Base-by-base conservation (phyloP, 2,113 vertebrate genomes). In the Nannospalax galili region DNA sequence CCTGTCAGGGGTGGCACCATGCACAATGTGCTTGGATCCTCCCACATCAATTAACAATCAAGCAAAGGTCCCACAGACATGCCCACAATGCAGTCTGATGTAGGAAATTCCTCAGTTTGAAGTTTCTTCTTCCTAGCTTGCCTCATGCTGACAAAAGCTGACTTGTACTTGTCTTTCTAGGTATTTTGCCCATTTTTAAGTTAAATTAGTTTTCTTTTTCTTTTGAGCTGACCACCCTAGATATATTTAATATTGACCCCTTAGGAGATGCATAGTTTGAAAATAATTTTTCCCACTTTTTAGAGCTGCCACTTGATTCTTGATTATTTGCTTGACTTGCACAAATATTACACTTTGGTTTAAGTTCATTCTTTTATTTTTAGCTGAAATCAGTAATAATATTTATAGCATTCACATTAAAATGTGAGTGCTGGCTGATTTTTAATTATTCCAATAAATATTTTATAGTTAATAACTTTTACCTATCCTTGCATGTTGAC, bases 331-430 rank as follows among this genome's bases (percentile, higher is more conserved):
- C 42, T 72, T 79, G 26, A 7, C 16, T 79, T 60, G 12, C 16
- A 79, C 37, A 77, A 78, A 0, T 45, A 78, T 42, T 56, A 52
- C 32, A 16, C 2, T 42, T 67, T 70, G 16, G 7, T 28, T 17
- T n/a, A 86, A 70, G 48, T 2, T 28, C 10, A 86, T 35, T 86
- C 22, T 37, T 70, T 28, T 78, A 78, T n/a, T 58, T 60, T 88
- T 62, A 62, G 19, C 20, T 67, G 9, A 3, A 64, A n/a, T 65
- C 56, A 93, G 64, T 64, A 84, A 74, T 20, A 67, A 30, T 67
- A 84, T 67, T 84, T 94, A 75, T 24, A 91, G n/a, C 16, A 37
- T 32, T 94, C 1, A 74, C 9, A 81, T 78, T 82, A 79, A 95
- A 60, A 62, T 91, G 1, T 58, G 88, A 84, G 45, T 84, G 20